Conservation (phyloP, 2,888 invertebrate species). For the Leptopilina myrica region DNA sequence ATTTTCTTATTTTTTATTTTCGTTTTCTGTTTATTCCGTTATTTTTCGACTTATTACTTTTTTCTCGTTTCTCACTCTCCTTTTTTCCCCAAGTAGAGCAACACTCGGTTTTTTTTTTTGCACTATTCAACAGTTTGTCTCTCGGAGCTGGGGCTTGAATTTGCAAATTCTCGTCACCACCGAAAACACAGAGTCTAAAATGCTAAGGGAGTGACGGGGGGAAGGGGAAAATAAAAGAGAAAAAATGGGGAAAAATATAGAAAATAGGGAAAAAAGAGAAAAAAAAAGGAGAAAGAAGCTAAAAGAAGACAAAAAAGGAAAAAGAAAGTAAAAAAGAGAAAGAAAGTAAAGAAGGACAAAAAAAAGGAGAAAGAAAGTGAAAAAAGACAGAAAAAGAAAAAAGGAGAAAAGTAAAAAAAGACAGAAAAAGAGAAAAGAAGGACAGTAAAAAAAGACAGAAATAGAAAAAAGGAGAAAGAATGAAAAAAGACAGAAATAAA, state of each 20-base stretch:
- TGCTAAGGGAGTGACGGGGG: conserved; percentile 3
- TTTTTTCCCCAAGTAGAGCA: conserved; percentile 44
- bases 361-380: too few species aligned
- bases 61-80: conserved; percentile 21
- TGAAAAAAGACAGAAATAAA: too few species aligned
- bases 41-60: too few species aligned
- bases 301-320: too few species aligned
- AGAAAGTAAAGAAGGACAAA: too few species aligned
- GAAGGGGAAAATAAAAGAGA: conserved; percentile 13
- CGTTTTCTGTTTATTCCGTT: conserved; percentile 39
- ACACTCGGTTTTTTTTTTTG: conserved; percentile 48
- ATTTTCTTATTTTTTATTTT: background rate
- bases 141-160: conserved; percentile 38
- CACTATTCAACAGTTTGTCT: conserved; percentile 66
- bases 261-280: too few species aligned
- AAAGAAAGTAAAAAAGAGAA: too few species aligned
- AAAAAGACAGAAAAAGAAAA: too few species aligned
- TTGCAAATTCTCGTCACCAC: conserved; percentile 32
- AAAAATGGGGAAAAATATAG: background rate
- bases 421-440: too few species aligned
- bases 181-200: conserved; percentile 32
- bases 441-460: too few species aligned
- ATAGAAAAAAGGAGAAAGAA: background rate
- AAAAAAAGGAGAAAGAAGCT: too few species aligned
- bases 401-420: too few species aligned